Base-by-base conservation (phyloP, 2,797 vertebrate species). In the Crax fasciolata region DNA sequence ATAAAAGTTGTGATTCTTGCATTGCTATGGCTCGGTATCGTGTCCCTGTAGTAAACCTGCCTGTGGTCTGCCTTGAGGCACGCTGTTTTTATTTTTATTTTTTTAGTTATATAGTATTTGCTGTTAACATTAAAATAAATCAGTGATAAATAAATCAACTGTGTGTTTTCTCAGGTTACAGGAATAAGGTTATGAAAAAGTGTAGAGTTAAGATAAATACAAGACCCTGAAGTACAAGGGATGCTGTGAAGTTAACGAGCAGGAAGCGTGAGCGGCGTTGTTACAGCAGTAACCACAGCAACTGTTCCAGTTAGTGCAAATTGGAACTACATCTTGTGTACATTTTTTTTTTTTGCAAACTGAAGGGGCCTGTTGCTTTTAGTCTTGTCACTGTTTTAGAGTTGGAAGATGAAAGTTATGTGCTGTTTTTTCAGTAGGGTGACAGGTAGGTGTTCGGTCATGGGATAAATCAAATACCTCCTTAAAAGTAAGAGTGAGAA, bases 201-300 rank as follows among this genome's bases (percentile, higher is more conserved):
- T 24, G 38, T 39, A 51, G 41, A 4, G 7, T 41, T 39, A 39
- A 23, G 54, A 38, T 57, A 67, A 63, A 46, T 17, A 16, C 25
- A 59, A 43, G 30, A 11, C n/a, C 8, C 20, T 57, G 65, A 67
- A 39, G 16, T 48, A 39, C 16, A 57, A 10, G 51, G 52, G 38
- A 23, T 57, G 8, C 35, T 81, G 63, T 59, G 44, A 82, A 65
- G 43, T 8, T 35, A 54, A 58, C 52, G 63, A 67, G 30, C 74
- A 63, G 59, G 65, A 57, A 25, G 21, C 1, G 2, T 12, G 32
- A 68, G 39, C 30, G 20, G 17, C 46, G 46, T 39, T 18, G 1
- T 52, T 8, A 54, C 57, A 61, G 68, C 25, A 74, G 71, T 70
- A 83, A 74, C 72, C 73, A 57, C 94, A 85, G 78, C 76, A 74